These are phyloP conservation scores for Enteromius radiatus DNA, from an alignment of 2,797 vertebrate genomes.

Conservation along the genomic window DNA sequence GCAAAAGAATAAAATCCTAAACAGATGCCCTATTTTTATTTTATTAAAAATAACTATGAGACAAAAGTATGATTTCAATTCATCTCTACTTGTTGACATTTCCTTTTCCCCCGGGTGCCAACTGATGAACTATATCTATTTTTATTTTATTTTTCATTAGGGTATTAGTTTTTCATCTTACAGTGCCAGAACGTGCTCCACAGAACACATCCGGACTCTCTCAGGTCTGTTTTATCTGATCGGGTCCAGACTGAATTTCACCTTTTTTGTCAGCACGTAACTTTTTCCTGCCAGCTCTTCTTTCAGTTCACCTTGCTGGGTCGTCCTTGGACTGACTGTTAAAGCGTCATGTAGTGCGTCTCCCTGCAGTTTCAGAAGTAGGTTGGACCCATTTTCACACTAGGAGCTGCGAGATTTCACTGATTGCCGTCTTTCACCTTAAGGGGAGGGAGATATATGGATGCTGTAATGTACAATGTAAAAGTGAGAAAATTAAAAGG, in stretches of 20 bases:
- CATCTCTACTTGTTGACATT: neutral
- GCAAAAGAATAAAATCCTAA: slow-evolving; percentile 62
- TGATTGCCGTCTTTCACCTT: slow-evolving; percentile 60
- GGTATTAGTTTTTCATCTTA: slow-evolving; percentile 8
- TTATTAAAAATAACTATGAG: slow-evolving; percentile 29
- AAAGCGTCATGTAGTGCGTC: slow-evolving; percentile 67
- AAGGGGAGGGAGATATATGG: slow-evolving; percentile 43
- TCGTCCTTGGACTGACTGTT: slow-evolving; percentile 74
- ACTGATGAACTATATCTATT: neutral
- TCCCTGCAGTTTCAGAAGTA: slow-evolving; percentile 74
- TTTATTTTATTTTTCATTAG: neutral
- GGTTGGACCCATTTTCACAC: slow-evolving; percentile 72
- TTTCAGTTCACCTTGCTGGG: slow-evolving; percentile 61
- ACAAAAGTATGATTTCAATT: slow-evolving; percentile 7
- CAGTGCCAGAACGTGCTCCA: slow-evolving; percentile 32
- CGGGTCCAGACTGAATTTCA: slow-evolving; percentile 57
- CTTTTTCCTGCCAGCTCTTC: slow-evolving; percentile 57
- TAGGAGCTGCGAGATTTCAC: slow-evolving; percentile 30
- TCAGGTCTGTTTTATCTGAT: slow-evolving; percentile 56
- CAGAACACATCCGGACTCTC: slow-evolving; percentile 52
- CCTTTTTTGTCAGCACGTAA: slow-evolving; percentile 54
- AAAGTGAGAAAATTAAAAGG: neutral
- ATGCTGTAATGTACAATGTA: neutral
- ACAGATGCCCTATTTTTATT: slow-evolving; percentile 63
- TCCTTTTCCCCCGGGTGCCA: neutral